These are phyloP conservation scores for Carabus problematicus DNA, from an alignment of 2,888 invertebrate genomes.

Conservation along the genomic window DNA sequence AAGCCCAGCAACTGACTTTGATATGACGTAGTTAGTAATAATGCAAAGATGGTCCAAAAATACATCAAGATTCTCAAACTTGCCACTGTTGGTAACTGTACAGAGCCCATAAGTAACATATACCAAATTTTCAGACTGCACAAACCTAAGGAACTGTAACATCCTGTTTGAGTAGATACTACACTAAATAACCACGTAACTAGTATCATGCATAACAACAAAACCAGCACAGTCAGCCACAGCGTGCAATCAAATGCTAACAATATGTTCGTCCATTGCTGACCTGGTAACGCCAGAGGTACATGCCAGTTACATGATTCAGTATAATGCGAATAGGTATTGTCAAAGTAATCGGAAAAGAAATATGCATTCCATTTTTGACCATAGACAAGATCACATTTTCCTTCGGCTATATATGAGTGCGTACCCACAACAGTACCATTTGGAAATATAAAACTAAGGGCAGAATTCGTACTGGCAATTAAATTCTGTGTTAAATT, in stretches of 20 bases:
- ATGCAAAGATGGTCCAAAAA: constrained; percentile 29
- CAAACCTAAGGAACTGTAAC: background rate
- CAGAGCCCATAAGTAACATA: constrained; percentile 19
- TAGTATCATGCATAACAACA: too few species aligned
- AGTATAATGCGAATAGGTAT: background rate
- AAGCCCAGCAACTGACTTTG: constrained; percentile 36
- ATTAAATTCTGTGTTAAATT: background rate
- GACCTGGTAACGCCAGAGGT: too few species aligned
- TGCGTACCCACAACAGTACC: background rate
- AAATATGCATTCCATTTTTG: background rate
- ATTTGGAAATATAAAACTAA: background rate
- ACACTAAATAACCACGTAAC: too few species aligned
- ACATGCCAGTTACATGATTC: background rate
- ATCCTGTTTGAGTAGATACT: too few species aligned
- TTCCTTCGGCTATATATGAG: background rate
- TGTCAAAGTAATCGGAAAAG: background rate
- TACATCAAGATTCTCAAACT: constrained; percentile 20
- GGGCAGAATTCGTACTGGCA: too few species aligned
- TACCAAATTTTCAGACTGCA: constrained; percentile 11
- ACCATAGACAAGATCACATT: background rate
- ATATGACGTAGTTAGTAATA: constrained; percentile 32
- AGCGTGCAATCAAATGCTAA: too few species aligned
- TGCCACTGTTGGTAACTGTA: constrained; percentile 5
- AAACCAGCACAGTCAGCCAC: too few species aligned
- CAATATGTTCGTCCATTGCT: too few species aligned